Evolutionary conservation across 2,888 invertebrate genomes (phyloP), one percentile per base, ranked within the genome.

Genomic region (Drosophila gaucha): DNA sequence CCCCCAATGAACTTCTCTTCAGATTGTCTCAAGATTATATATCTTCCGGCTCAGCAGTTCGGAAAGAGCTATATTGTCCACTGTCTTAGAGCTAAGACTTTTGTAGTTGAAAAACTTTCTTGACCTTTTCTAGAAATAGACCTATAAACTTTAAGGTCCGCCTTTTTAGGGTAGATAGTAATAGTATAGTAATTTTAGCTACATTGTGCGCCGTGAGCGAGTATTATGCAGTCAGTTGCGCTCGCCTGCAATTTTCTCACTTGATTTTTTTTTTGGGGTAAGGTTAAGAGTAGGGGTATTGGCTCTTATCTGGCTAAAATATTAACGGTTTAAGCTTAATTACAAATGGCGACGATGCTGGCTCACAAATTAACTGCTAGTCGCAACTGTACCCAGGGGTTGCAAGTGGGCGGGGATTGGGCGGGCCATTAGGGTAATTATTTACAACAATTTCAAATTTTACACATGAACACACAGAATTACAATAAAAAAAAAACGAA

Each of bases 401-500:
- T 30, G 41, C 16, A 16, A 26, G 16, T 26, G 31, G 43, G 9
- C 6, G 35, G 20, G 24, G 38, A 10, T 6, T 38, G 33, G 20
- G 22, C 20, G 62, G 46, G 59, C 86, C 88, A 87, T 84, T 84
- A 82, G 88, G 88, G 88, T 84, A 89, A 89, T 89, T 89, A 87
- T 87, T 82, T 88, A 88, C 87, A 88, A 82, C 86, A 84, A 86
- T 82, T 87, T 75, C 63, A 89, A 87, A 88, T 88, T 87, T 80
- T 88, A 80, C 87, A 84, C 83, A 84, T 84, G 85, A 80, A 69
- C 85, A 77, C 63, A 64, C 72, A n/a, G 67, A 66, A 70, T 74
- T 62, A 84, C 87, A 86, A 68, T 74, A 76, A 76, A 10, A 28
- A n/a, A 10, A 9, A 10, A 24, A 16, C 8, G 1, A 73, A 79